These are phyloP conservation scores for Nephrotoma flavescens DNA, from an alignment of 2,888 invertebrate species.

Conservation along the genomic window DNA sequence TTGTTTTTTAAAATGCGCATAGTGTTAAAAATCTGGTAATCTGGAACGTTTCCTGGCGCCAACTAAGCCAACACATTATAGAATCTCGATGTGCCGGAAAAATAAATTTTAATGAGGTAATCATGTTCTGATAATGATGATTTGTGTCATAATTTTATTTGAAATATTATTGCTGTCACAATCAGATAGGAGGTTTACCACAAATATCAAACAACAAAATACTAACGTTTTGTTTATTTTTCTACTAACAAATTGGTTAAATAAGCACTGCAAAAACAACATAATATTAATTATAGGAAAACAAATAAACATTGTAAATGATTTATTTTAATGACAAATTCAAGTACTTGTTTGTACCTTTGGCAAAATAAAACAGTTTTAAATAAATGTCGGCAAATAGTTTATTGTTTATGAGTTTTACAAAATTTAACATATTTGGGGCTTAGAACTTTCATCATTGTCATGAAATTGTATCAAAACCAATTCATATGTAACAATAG, in stretches of 20 bases:
- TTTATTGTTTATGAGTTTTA: not conserved
- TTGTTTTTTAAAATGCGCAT: not conserved
- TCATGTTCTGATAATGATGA: not conserved
- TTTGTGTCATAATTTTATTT: not conserved
- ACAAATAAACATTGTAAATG: not conserved
- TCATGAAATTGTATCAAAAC: slow-evolving; percentile 41
- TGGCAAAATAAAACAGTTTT: not conserved
- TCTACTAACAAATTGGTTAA: not conserved
- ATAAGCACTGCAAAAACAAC: not conserved
- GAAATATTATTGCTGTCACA: not conserved
- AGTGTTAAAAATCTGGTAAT: not conserved
- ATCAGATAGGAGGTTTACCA: not conserved
- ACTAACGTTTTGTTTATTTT: not conserved
- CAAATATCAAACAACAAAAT: not conserved
- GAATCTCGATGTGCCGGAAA: not conserved
- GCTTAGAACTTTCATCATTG: slow-evolving; percentile 13
- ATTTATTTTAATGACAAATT: not conserved
- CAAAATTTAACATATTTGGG: not conserved
- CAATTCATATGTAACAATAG: slow-evolving; percentile 42
- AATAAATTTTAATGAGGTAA: not conserved
- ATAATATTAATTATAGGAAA: not conserved
- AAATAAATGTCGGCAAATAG: not conserved
- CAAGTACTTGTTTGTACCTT: not conserved
- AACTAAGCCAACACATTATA: not conserved
- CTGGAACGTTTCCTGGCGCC: not conserved